phyloP scores from a whole-genome alignment of 2,888 invertebrate species.

The Amphipoea oculea region DNA sequence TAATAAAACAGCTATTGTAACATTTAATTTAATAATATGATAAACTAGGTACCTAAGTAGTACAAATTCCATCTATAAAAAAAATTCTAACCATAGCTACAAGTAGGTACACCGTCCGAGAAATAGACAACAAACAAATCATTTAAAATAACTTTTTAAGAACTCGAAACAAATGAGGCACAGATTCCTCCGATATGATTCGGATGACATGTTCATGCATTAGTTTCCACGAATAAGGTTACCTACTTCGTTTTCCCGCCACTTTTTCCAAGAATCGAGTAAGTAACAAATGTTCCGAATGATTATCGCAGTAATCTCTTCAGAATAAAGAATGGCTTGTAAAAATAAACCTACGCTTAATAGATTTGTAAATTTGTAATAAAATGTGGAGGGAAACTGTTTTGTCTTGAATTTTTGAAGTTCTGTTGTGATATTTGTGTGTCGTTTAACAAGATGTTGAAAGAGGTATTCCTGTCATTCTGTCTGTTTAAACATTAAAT shows the following conservation, averaged over 20 bases:
- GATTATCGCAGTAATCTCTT: slow-evolving; percentile 43
- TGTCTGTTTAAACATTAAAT: slow-evolving; percentile 23
- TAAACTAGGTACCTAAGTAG: neutral
- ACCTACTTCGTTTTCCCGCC: slow-evolving; percentile 59
- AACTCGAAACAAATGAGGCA: slow-evolving; percentile 64
- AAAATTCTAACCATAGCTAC: neutral
- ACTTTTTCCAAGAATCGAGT: slow-evolving; percentile 41
- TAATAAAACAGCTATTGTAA: slow-evolving; percentile 11
- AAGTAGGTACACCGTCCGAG: slow-evolving; percentile 33
- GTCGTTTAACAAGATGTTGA: slow-evolving; percentile 36
- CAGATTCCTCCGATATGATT: slow-evolving; percentile 63
- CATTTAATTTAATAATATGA: neutral
- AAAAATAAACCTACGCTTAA: slow-evolving; percentile 48
- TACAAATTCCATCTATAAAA: neutral
- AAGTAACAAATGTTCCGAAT: slow-evolving; percentile 49
- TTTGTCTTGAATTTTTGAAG: slow-evolving; percentile 23
- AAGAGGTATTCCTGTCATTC: slow-evolving; percentile 39
- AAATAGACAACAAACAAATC: slow-evolving; percentile 64
- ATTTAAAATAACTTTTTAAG: slow-evolving; percentile 45
- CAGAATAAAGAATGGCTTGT: slow-evolving; percentile 43
- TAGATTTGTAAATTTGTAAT: slow-evolving; percentile 43
- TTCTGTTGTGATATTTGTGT: slow-evolving; percentile 35
- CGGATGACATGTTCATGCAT: slow-evolving; percentile 59
- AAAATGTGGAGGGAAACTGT: slow-evolving; percentile 21
- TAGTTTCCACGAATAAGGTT: slow-evolving; percentile 59